A percentile compares a stretch with the other conserved stretches of the same genome.
These are phyloP conservation scores for Ctena decussata DNA, from an alignment of 2,888 invertebrate species.

Conservation along the genomic window DNA sequence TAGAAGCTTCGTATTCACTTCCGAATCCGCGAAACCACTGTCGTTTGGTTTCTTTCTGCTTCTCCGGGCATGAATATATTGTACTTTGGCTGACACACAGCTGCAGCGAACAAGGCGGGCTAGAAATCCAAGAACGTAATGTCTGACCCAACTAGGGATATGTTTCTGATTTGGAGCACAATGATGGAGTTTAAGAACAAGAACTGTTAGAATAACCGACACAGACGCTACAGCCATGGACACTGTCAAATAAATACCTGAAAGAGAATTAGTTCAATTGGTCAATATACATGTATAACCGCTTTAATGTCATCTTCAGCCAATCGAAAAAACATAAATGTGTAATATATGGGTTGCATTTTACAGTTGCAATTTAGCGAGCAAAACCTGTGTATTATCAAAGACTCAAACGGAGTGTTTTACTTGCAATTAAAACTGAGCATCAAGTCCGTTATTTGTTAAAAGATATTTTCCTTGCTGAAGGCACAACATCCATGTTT, in stretches of 20 bases:
- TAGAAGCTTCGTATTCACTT: constrained; percentile 46
- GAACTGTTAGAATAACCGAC: constrained; percentile 88
- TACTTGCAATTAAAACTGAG: no score
- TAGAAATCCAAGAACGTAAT: constrained; percentile 77
- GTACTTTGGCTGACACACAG: constrained; percentile 45
- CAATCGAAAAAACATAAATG: no score
- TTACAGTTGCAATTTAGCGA: no score
- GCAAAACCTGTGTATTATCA: no score
- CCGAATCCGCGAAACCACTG: constrained; percentile 32
- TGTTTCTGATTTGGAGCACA: constrained; percentile 87
- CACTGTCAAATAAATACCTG: constrained; percentile 89
- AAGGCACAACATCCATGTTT: no score
- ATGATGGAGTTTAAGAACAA: constrained; percentile 89
- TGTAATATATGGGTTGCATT: no score
- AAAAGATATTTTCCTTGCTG: no score
- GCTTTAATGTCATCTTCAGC: no score
- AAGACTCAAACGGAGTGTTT: no score
- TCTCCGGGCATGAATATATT: constrained; percentile 5
- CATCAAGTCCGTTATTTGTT: no score
- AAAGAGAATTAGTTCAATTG: constrained; percentile 20
- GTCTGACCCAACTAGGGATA: constrained; percentile 88
- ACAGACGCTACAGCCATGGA: constrained; percentile 89
- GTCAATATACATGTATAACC: no score
- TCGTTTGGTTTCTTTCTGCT: neutral
- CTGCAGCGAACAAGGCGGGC: constrained; percentile 71